Evolutionary conservation across 2,113 vertebrate species (phyloP).

Genomic region (Miniopterus natalensis): DNA sequence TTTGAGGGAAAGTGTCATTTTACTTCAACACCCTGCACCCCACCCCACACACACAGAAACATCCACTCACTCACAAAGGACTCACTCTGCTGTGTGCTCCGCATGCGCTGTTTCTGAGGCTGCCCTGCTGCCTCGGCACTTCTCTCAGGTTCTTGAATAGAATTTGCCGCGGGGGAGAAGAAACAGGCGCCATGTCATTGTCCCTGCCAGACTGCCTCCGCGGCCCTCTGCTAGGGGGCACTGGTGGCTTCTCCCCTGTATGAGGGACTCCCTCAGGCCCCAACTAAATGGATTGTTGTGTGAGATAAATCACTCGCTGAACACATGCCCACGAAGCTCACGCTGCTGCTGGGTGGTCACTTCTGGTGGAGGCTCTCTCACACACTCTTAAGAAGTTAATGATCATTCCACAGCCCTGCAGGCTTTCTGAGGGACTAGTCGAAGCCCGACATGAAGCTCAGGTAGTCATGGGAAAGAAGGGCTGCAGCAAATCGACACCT

Average conservation of each 20-base stretch:
- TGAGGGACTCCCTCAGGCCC: slow-evolving; percentile 22
- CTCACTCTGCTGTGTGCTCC: background rate
- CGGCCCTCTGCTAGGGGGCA: slow-evolving; percentile 3
- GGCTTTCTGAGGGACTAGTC: background rate
- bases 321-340: background rate
- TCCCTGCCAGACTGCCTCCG: background rate
- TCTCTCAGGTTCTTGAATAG: slow-evolving; percentile 52
- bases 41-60: background rate
- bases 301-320: background rate
- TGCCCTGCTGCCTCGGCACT: slow-evolving; percentile 46
- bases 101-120: background rate
- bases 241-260: background rate
- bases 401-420: background rate
- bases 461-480: background rate
- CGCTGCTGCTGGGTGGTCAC: background rate
- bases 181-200: background rate
- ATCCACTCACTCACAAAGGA: slow-evolving; percentile 30
- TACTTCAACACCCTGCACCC: background rate
- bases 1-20: slow-evolving; percentile 51
- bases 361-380: background rate
- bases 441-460: background rate
- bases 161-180: background rate
- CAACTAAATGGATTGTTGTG: background rate
- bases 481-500: background rate
- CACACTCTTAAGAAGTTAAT: background rate